Evolutionary conservation across 2,797 vertebrate species (phyloP).

Genomic region (Gadopsis marmoratus): DNA sequence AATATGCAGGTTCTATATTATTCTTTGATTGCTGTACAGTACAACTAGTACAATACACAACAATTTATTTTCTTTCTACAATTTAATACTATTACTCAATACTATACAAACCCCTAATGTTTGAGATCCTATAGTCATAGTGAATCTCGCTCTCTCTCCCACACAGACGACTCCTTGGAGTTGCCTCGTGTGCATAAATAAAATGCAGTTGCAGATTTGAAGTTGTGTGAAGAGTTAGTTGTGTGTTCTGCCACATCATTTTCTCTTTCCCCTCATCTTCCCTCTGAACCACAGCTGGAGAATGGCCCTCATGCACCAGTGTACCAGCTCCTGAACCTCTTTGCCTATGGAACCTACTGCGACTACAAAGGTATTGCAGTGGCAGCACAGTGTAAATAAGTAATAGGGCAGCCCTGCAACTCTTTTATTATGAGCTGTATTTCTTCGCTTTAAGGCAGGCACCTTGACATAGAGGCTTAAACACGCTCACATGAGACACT

Average conservation of each 20-base stretch:
- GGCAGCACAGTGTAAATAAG: constrained; percentile 76
- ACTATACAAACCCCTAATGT: too few relatives aligned
- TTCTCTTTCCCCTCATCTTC: constrained; percentile 40
- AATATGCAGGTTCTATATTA: too few relatives aligned
- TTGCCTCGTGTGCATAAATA: constrained; percentile 35
- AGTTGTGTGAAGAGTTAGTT: constrained; percentile 25
- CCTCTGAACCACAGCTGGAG: constrained; percentile 81
- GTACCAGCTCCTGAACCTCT: constrained; percentile 95
- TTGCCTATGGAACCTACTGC: constrained; percentile 96
- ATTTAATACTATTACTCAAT: too few relatives aligned
- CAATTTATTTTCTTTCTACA: too few relatives aligned
- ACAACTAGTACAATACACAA: too few relatives aligned
- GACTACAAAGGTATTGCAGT: constrained; percentile 93
- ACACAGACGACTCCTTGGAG: constrained; percentile 20
- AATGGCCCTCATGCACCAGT: constrained; percentile 91
- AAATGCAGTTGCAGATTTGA: constrained; percentile 28
- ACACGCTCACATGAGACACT: constrained; percentile 54
- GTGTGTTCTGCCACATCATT: constrained; percentile 37
- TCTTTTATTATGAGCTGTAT: constrained; percentile 75
- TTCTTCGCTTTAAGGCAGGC: constrained; percentile 62
- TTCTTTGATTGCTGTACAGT: too few relatives aligned
- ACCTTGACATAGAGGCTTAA: constrained; percentile 54
- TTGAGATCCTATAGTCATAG: too few relatives aligned
- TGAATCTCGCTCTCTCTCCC: not conserved
- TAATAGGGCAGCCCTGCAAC: constrained; percentile 66